A percentile compares a stretch with the other conserved stretches of the same genome.
Evolutionary conservation across 2,113 vertebrate species (phyloP).

Genomic region (Scomber colias): DNA sequence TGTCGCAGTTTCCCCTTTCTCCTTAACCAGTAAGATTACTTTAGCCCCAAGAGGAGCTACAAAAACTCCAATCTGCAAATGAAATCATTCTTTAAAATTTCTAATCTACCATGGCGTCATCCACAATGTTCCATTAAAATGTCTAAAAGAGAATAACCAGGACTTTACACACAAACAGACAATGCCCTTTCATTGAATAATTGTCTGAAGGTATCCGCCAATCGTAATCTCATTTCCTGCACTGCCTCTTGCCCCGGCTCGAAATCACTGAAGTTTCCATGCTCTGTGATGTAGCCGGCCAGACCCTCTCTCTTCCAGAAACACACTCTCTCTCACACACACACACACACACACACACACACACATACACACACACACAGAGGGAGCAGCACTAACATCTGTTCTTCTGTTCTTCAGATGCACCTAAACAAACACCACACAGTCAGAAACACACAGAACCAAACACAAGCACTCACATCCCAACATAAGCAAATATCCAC

Average conservation of each 20-base stretch:
- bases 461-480: no score
- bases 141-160: no score
- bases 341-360: background rate
- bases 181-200: background rate
- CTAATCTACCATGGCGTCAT: background rate
- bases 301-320: background rate
- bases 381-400: slow-evolving; percentile 28
- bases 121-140: no score
- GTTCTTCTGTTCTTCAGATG: slow-evolving; percentile 5
- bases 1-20: no score
- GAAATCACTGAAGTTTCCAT: slow-evolving; percentile 19
- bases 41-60: no score
- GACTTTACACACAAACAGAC: no score
- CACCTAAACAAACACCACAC: slow-evolving; percentile 31
- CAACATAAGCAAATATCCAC: no score
- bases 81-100: background rate
- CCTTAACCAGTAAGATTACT: no score
- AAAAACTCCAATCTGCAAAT: no score
- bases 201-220: background rate
- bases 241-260: background rate
- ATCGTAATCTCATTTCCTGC: slow-evolving; percentile 18
- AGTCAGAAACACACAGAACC: no score
- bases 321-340: background rate
- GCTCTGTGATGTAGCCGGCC: slow-evolving; percentile 28
- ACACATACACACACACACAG: background rate